Evolutionary conservation across 1,140 invertebrate genomes (phyloP).

Genomic region (Aphaenogaster floridana): DNA sequence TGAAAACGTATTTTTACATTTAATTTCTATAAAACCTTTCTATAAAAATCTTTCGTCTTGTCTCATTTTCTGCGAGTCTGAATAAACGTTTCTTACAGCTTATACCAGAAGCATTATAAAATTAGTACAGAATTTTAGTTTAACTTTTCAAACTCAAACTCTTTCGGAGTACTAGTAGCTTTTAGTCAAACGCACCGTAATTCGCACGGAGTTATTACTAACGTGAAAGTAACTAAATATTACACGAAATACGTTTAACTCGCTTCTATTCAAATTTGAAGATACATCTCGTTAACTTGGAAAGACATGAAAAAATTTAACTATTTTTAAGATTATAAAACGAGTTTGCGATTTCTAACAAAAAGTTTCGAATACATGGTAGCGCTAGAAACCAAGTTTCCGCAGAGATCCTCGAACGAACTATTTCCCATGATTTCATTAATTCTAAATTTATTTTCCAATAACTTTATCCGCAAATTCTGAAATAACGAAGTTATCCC

Average conservation of each 20-base stretch:
- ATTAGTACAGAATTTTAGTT: slow-evolving; percentile 8
- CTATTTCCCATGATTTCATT: not conserved
- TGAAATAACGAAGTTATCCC: slow-evolving; percentile 22
- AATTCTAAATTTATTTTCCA: slow-evolving; percentile 36
- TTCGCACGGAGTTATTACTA: not conserved
- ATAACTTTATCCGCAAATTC: not conserved
- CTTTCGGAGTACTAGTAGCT: not conserved
- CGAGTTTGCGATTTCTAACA: not conserved
- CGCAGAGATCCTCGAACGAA: not conserved
- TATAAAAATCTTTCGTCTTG: not conserved
- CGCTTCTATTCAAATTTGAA: not conserved
- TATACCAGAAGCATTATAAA: not conserved
- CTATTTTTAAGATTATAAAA: slow-evolving; percentile 4
- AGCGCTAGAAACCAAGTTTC: not conserved
- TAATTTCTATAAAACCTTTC: not conserved
- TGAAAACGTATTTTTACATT: not conserved
- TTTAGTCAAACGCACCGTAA: slow-evolving; percentile 10
- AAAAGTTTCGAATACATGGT: not conserved
- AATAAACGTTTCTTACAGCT: slow-evolving; percentile 12
- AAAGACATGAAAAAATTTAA: not conserved
- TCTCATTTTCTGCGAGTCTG: not conserved
- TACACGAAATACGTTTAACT: not conserved
- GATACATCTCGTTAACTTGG: not conserved
- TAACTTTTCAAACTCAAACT: slow-evolving; percentile 4
- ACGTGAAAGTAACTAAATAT: not conserved